Evolutionary conservation across 1,140 invertebrate genomes (phyloP).

Genomic region (Camponotus pennsylvanicus): DNA sequence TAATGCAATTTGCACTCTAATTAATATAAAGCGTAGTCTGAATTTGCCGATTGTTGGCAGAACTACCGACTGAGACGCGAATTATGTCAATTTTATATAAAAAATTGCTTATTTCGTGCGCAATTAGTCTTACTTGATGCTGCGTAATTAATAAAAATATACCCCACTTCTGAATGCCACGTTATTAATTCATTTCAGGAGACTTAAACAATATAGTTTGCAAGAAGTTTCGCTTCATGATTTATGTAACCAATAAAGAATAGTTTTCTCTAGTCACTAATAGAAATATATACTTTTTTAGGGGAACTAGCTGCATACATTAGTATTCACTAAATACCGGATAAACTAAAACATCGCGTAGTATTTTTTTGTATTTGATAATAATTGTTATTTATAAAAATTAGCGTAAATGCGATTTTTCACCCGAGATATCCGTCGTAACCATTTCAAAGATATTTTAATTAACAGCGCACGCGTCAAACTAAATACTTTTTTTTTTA

Average conservation of each 20-base stretch:
- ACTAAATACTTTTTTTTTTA: neutral
- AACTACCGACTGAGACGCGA: slow-evolving; percentile 14
- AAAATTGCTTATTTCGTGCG: slow-evolving; percentile 41
- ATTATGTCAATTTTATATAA: slow-evolving; percentile 46
- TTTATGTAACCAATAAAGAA: slow-evolving; percentile 3
- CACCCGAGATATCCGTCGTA: neutral
- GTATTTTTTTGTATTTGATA: neutral
- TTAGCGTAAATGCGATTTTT: neutral
- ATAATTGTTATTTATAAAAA: neutral
- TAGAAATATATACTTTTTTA: neutral
- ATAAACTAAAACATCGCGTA: neutral
- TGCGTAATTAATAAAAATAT: slow-evolving; percentile 38
- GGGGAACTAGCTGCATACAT: neutral
- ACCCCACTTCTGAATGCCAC: neutral
- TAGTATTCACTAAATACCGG: neutral
- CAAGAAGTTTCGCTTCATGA: neutral
- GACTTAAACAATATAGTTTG: slow-evolving; percentile 10
- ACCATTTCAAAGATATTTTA: neutral
- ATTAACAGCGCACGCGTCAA: slow-evolving; percentile 3
- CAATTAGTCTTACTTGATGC: slow-evolving; percentile 40
- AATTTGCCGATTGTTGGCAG: slow-evolving; percentile 39
- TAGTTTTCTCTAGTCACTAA: neutral
- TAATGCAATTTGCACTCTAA: slow-evolving; percentile 62
- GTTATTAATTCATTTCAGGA: slow-evolving; percentile 27
- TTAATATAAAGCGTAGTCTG: slow-evolving; percentile 54